Conservation (phyloP, 2,113 vertebrate species). For the Atherinomorus stipes region DNA sequence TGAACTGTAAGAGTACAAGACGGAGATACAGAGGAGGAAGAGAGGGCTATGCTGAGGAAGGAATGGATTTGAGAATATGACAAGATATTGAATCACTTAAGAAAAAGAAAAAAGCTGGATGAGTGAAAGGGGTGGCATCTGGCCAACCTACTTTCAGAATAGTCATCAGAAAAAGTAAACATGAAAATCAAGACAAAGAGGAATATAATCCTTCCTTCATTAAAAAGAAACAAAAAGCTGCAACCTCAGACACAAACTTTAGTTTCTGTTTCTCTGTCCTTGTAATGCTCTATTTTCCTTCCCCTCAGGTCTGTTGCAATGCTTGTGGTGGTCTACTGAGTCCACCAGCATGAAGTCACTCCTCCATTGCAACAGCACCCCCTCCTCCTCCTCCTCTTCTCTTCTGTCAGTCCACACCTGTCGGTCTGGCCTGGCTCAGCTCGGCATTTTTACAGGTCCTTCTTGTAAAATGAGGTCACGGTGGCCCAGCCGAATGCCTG, state of each 20-base stretch:
- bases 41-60: conserved; percentile 23
- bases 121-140: conserved; percentile 7
- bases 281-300: conserved; percentile 21
- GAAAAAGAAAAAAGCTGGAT: conserved; percentile 19
- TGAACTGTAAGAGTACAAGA: conserved; percentile 68
- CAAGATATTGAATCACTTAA: conserved; percentile 23
- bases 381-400: neutral
- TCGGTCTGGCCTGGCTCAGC: conserved; percentile 51
- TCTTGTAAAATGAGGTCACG: conserved; percentile 75
- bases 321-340: conserved; percentile 42
- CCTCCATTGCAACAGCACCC: neutral
- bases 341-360: conserved; percentile 63
- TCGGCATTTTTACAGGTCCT: conserved; percentile 47
- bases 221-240: too few relatives aligned
- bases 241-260: too few relatives aligned
- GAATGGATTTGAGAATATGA: conserved; percentile 52
- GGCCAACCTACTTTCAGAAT: conserved; percentile 11
- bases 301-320: conserved; percentile 11
- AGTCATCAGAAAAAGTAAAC: neutral
- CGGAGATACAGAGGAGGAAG: conserved; percentile 14
- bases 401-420: conserved; percentile 59
- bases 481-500: conserved; percentile 57
- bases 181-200: conserved; percentile 18
- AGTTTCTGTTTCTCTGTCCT: neutral
- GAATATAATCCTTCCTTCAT: neutral